Percentiles rank a stretch among this genome's conserved stretches.
Evolutionary conservation across 2,888 invertebrate genomes (phyloP).

Genomic region (Agonopterix heracliana): DNA sequence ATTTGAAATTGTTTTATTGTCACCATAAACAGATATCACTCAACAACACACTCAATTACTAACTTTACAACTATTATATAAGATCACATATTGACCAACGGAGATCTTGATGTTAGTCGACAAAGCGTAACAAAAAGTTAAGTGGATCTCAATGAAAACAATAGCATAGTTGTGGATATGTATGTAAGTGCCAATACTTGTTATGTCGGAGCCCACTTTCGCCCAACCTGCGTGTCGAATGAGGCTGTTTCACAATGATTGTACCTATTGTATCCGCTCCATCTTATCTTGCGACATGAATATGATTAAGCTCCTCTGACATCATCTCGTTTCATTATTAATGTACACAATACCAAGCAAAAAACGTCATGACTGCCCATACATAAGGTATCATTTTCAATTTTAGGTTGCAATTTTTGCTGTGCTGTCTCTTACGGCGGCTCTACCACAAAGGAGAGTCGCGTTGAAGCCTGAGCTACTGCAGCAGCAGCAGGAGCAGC

Average conservation of each 20-base stretch:
- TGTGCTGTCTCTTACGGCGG: conserved; percentile 52
- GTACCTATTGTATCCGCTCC: conserved; percentile 67
- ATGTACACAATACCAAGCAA: conserved; percentile 2
- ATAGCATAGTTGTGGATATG: conserved; percentile 44
- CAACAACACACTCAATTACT: no score
- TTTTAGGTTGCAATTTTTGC: conserved; percentile 60
- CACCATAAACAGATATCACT: no score
- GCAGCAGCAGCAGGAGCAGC: conserved; percentile 27
- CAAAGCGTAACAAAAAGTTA: conserved; percentile 41
- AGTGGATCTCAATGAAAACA: conserved; percentile 55
- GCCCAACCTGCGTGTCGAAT: conserved; percentile 66
- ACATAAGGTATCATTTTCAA: not conserved
- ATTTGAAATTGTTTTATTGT: no score
- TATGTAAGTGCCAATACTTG: conserved; percentile 51
- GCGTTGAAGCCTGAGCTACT: conserved; percentile 43
- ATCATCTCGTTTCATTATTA: conserved; percentile 41
- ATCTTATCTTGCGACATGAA: conserved; percentile 68
- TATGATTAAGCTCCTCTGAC: conserved; percentile 70
- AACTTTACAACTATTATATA: conserved; percentile 10
- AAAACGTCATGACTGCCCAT: not conserved
- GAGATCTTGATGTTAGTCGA: conserved; percentile 27
- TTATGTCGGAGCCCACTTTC: conserved; percentile 59
- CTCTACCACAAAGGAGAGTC: conserved; percentile 63
- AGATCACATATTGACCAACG: conserved; percentile 14
- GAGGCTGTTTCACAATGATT: conserved; percentile 60